Conservation (phyloP, 2,797 vertebrate genomes). For the Lepilemur septentrionalis region DNA sequence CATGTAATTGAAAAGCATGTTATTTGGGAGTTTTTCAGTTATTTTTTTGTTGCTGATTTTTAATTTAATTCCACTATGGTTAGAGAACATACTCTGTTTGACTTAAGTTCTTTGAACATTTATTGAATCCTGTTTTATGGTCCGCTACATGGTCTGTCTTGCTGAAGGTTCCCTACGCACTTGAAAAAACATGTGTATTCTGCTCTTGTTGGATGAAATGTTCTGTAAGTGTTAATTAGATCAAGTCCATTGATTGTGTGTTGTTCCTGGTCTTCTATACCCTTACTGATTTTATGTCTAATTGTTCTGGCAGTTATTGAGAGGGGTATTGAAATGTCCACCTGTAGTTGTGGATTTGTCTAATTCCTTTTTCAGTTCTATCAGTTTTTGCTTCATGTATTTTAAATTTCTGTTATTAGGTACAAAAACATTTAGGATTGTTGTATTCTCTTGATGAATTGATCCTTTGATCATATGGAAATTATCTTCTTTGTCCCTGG, state of each 20-base stretch:
- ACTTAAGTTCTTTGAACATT: neutral
- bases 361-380: neutral
- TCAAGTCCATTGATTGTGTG: neutral
- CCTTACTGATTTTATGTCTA: neutral
- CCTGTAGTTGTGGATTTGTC: neutral
- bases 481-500: neutral
- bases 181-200: neutral
- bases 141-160: neutral
- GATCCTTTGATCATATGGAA: neutral
- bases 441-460: neutral
- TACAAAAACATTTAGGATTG: neutral
- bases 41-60: neutral
- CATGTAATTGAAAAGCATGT: neutral
- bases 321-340: neutral
- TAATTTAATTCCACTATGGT: neutral
- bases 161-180: neutral
- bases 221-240: neutral
- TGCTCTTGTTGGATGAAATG: neutral
- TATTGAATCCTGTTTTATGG: neutral
- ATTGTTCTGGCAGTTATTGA: neutral
- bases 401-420: neutral
- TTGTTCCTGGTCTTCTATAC: neutral
- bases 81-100: neutral
- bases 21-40: neutral
- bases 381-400: slow-evolving; percentile 14